A percentile compares a stretch with the other conserved stretches of the same genome.
These are phyloP conservation scores for Puma concolor DNA, from an alignment of 2,113 vertebrate genomes.

Conservation along the genomic window DNA sequence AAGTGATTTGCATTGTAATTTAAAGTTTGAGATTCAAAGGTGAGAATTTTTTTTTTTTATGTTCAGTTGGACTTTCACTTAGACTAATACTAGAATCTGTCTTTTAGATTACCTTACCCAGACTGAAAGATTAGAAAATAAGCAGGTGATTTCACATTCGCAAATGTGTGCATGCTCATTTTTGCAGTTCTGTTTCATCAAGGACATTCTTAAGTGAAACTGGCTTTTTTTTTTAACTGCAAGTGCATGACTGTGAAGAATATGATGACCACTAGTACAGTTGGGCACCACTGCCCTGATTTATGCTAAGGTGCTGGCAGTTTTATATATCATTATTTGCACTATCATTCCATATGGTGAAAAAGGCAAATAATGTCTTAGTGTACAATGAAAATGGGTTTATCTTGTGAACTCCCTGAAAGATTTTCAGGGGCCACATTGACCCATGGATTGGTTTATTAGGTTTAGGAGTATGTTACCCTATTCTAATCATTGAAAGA, in stretches of 20 bases:
- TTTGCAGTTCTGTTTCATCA: neutral
- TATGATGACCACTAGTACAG: neutral
- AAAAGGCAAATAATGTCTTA: neutral
- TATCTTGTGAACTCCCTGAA: neutral
- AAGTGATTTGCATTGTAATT: constrained; percentile 23
- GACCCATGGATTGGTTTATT: neutral
- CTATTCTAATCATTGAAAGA: neutral
- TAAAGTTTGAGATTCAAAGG: constrained; percentile 47
- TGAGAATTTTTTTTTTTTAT: neutral
- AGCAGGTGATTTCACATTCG: neutral
- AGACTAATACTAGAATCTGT: neutral
- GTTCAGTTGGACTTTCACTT: neutral
- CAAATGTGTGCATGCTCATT: neutral
- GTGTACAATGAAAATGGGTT: neutral
- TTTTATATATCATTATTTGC: neutral
- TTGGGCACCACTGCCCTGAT: neutral
- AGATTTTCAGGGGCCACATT: neutral
- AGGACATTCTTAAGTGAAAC: neutral
- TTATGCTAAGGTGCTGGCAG: neutral
- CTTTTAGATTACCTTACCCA: neutral
- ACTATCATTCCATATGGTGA: neutral
- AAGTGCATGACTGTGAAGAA: neutral
- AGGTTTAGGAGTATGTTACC: neutral
- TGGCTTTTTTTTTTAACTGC: neutral
- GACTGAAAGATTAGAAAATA: neutral